Evolutionary conservation across 2,888 invertebrate species (phyloP).

Genomic region (Caenorhabditis imperialis): DNA sequence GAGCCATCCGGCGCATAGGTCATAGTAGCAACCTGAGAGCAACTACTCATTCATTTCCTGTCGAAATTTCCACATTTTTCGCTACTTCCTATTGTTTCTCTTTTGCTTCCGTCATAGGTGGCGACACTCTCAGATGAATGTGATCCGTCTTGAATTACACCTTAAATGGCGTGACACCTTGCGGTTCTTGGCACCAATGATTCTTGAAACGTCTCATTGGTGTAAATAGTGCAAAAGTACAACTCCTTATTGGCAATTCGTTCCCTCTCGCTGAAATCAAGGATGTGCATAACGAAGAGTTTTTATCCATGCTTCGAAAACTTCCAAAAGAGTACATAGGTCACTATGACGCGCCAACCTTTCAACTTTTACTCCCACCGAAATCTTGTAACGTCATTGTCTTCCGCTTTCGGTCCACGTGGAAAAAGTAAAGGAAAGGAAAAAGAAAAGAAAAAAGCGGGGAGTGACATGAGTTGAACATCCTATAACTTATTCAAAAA

Average conservation of each 20-base stretch:
- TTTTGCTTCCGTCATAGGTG: slow-evolving; percentile 4
- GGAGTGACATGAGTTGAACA: slow-evolving; percentile 21
- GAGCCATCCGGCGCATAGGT: slow-evolving; percentile 38
- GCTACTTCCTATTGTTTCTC: not conserved
- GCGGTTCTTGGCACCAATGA: slow-evolving; percentile 6
- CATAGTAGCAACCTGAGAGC: slow-evolving; percentile 49
- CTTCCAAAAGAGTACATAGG: slow-evolving; percentile 43
- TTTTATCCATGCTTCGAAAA: slow-evolving; percentile 44
- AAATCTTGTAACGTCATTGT: slow-evolving; percentile 31
- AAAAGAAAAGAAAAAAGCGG: not conserved
- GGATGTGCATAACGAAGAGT: slow-evolving; percentile 39
- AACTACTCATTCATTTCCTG: slow-evolving; percentile 30
- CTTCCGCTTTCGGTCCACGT: slow-evolving; percentile 4
- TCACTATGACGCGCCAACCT: slow-evolving; percentile 34
- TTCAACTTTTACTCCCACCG: slow-evolving; percentile 21
- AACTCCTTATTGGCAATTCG: slow-evolving; percentile 29
- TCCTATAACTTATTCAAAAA: slow-evolving; percentile 36
- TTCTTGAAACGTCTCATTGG: too few species aligned
- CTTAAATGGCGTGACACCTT: slow-evolving; percentile 44
- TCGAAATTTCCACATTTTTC: too few species aligned
- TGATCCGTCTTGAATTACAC: slow-evolving; percentile 51
- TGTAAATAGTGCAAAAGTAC: slow-evolving; percentile 30
- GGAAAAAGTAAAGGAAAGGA: slow-evolving; percentile 22
- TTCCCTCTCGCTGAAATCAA: slow-evolving; percentile 23
- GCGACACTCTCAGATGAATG: slow-evolving; percentile 9